Evolutionary conservation across 2,113 vertebrate genomes (phyloP).

Genomic region (Amblyopsis rosae): DNA sequence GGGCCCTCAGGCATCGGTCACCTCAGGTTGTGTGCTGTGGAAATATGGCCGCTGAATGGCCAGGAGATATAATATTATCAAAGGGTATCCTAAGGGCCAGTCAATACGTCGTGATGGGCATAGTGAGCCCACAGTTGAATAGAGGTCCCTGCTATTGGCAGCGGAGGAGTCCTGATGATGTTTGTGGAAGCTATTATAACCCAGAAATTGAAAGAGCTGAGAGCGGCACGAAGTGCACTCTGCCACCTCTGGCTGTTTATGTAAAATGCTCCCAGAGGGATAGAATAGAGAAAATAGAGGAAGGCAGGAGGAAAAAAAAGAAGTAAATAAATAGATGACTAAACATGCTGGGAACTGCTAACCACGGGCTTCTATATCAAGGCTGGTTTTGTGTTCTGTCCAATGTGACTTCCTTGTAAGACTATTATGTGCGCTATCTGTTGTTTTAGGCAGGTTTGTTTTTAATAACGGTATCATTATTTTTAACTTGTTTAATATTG

Average conservation of each 20-base stretch:
- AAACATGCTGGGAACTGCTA: no score
- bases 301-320: background rate
- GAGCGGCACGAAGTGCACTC: slow-evolving; percentile 41
- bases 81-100: slow-evolving; percentile 48
- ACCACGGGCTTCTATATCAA: no score
- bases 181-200: slow-evolving; percentile 69
- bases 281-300: background rate
- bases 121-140: slow-evolving; percentile 53
- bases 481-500: no score
- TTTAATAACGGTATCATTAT: no score
- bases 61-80: slow-evolving; percentile 49
- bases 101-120: slow-evolving; percentile 43
- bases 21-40: slow-evolving; percentile 15
- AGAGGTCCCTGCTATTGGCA: slow-evolving; percentile 57
- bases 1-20: slow-evolving; percentile 9
- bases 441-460: no score
- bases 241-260: slow-evolving; percentile 43
- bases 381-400: no score
- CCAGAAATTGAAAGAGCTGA: slow-evolving; percentile 62
- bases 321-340: background rate
- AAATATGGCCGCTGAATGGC: slow-evolving; percentile 50
- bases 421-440: no score
- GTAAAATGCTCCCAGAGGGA: slow-evolving; percentile 33
- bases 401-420: no score
- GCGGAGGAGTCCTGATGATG: slow-evolving; percentile 65